Evolutionary conservation across 2,113 vertebrate genomes (phyloP), one percentile per base, ranked within the genome.

Genomic region (Sterna hirundo): DNA sequence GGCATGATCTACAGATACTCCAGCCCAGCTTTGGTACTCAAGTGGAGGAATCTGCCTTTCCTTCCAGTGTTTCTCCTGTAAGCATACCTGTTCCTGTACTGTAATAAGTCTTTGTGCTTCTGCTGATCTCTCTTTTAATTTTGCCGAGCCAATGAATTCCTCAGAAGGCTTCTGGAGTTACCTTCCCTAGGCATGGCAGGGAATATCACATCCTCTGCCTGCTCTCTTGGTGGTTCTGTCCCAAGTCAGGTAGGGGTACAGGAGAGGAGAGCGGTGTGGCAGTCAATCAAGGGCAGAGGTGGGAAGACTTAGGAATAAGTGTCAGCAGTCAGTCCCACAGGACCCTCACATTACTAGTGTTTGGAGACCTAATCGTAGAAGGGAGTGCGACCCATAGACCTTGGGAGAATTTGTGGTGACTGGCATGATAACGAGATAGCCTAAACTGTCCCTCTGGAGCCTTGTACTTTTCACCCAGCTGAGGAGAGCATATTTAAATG

Each of bases 51-150:
- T 72, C 58, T 93, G 81, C 58, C 64, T 92, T 90, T 86, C 76
- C 83, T 90, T 92, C 46, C 85, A 82, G 26, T 36, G n/a, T 91
- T 90, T 84, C 44, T 95, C 65, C 91, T 90, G 21, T 47, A 86
- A 89, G n/a, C 58, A 72, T 51, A 79, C 30, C 75, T 95, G 9
- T 51, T 86, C 51, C 86, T 95, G 58, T n/a, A 88, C 52, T 74
- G 38, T 58, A 80, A 90, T 83, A 92, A 94, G 86, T 52, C 47
- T 68, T 38, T 86, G 38, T 82, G 55, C 44, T 87, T 94, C 83
- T n/a, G 54, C 66, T 38, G 18, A 75, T 62, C 25, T 93, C 15
- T 3, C 58, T 79, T 72, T 51, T 40, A 83, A 32, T 65, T 86
- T 11, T 64, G 29, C 32, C 38, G 27, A 86, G 51, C 66, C 75